Percentiles rank a stretch among this genome's conserved stretches.
Evolutionary conservation across 2,888 invertebrate species (phyloP).

Genomic region (Polydrusus cervinus): DNA sequence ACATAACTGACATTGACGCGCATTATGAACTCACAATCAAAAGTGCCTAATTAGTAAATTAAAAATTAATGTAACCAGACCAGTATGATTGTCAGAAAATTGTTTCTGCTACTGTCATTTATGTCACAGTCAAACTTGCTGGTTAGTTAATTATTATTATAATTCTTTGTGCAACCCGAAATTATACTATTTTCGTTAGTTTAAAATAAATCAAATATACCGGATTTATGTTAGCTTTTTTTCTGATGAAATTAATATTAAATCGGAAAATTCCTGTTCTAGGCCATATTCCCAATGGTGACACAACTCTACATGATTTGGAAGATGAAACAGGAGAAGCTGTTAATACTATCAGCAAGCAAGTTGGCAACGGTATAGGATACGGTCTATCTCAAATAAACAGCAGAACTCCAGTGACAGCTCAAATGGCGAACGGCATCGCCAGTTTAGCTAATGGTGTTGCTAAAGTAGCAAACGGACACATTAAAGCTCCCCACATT

Average conservation of each 20-base stretch:
- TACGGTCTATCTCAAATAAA: slow-evolving; percentile 13
- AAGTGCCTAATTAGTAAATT: too few relatives aligned
- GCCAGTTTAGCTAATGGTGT: slow-evolving; percentile 34
- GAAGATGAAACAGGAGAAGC: slow-evolving; percentile 62
- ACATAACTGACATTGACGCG: too few relatives aligned
- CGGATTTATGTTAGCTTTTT: too few relatives aligned
- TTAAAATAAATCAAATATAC: too few relatives aligned
- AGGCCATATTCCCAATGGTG: slow-evolving; percentile 60
- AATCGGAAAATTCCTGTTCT: not conserved
- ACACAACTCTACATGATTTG: slow-evolving; percentile 64
- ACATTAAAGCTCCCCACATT: slow-evolving; percentile 64
- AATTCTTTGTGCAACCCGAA: too few relatives aligned
- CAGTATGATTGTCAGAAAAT: too few relatives aligned
- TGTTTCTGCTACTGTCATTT: too few relatives aligned
- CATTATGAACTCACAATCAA: too few relatives aligned
- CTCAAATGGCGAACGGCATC: slow-evolving; percentile 65
- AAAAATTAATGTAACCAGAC: too few relatives aligned
- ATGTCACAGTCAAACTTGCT: too few relatives aligned
- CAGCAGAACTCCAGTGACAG: slow-evolving; percentile 57
- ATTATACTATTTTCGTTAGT: too few relatives aligned
- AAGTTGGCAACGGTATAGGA: slow-evolving; percentile 60
- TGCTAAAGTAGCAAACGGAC: slow-evolving; percentile 65
- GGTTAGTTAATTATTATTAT: too few relatives aligned
- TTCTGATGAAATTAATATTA: not conserved
- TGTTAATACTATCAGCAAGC: slow-evolving; percentile 67